Conservation (phyloP, 1,140 invertebrate genomes). For the Leptonema lineaticorne region DNA sequence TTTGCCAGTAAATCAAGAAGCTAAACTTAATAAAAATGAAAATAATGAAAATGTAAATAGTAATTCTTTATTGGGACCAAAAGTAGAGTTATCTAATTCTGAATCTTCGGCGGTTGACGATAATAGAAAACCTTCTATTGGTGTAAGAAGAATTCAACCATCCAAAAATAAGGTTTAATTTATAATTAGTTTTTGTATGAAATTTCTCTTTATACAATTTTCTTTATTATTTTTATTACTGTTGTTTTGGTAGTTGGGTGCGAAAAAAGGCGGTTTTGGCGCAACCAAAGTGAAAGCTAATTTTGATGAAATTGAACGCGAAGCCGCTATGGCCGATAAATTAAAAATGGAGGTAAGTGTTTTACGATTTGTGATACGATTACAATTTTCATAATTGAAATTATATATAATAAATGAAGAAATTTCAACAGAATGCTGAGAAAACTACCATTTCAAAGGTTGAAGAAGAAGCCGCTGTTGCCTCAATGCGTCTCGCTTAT, state of each 20-base stretch:
- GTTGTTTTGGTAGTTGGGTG: constrained; percentile 64
- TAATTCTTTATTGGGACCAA: constrained; percentile 43
- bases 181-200: background rate
- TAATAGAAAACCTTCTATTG: constrained; percentile 71
- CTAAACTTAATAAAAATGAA: constrained; percentile 46
- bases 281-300: constrained; percentile 94
- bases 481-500: constrained; percentile 85
- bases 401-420: background rate
- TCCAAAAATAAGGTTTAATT: constrained; percentile 63
- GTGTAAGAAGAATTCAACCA: constrained; percentile 64
- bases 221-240: background rate
- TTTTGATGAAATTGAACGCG: constrained; percentile 93
- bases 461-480: constrained; percentile 64
- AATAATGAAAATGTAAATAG: constrained; percentile 37
- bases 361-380: no score
- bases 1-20: constrained; percentile 35
- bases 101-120: constrained; percentile 43
- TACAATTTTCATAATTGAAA: no score
- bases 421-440: background rate
- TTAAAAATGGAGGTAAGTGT: constrained; percentile 59
- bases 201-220: background rate
- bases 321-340: constrained; percentile 80
- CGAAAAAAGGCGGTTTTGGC: constrained; percentile 88
- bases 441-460: constrained; percentile 45
- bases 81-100: constrained; percentile 44